Base-by-base conservation (phyloP, 2,888 invertebrate species). In the Hanleya hanleyi region DNA sequence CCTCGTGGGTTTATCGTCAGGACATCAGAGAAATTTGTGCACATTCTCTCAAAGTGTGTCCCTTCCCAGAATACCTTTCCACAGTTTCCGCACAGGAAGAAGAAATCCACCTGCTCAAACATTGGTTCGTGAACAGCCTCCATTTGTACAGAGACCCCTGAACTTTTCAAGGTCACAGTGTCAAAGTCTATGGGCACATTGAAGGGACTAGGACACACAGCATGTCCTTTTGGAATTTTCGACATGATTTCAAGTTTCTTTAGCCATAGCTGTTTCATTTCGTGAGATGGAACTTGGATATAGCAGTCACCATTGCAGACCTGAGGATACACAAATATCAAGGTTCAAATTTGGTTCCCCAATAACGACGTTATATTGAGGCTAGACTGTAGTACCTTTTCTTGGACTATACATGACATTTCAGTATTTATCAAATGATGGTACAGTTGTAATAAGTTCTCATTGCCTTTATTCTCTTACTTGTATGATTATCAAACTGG, bases 31-130 rank as follows among this genome's bases (percentile, higher is more conserved):
- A 87, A 88, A 78, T 88, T 87, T 35, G 86, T 81, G 73, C 83
- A 84, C 22, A 88, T 83, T 32, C 78, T 71, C 9, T 77, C 80
- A 76, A 92, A 90, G 85, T 92, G 92, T 1, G 88, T 86, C 1
- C 93, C 93, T 77, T 94, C 94, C 94, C 95, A 95, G 89, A 93
- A 95, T 67, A 95, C 92, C 88, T 94, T 94, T 0, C 95, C 96
- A 91, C 96, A 96, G 36, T 86, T 88, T 79, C 94, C 93, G 90
- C 96, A 96, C 38, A 95, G 90, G 81, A 93, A 93, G 86, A 94
- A 95, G 73, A 92, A 80, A 70, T 93, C 92, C 32, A 92, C 91
- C 70, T 91, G 90, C 50, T 88, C 84, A 81, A 91, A 81, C 67
- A 92, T 89, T 33, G 92, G 87, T 49, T 90, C 83, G 37, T 92